phyloP scores from a whole-genome alignment of 2,113 vertebrate genomes.

The Drymodes brunneopygia region DNA sequence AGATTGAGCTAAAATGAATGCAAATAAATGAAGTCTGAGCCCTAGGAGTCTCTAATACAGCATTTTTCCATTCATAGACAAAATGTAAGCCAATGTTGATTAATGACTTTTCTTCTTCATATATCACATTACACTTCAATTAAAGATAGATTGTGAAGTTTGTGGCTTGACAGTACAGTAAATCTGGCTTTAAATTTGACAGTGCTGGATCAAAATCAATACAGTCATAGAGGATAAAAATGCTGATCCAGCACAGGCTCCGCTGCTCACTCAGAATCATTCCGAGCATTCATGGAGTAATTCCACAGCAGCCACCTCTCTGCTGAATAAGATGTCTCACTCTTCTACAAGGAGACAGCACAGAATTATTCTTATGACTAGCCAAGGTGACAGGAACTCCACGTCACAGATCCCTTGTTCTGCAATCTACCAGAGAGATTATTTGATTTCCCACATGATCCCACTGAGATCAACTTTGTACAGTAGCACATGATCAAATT shows the following conservation, averaged over 20 bases:
- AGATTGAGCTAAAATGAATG: background rate
- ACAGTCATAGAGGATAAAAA: background rate
- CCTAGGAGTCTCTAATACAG: background rate
- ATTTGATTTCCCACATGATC: background rate
- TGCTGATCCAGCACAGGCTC: slow-evolving; percentile 9
- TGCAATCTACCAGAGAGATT: background rate
- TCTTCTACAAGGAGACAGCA: background rate
- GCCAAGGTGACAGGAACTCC: background rate
- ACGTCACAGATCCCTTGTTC: background rate
- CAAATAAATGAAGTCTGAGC: background rate
- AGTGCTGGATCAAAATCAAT: slow-evolving; percentile 2
- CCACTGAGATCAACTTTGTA: background rate
- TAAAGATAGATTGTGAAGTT: slow-evolving; percentile 8
- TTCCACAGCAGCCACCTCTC: background rate
- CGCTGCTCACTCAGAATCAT: background rate
- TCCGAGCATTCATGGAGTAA: background rate
- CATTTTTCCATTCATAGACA: background rate
- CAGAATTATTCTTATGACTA: background rate
- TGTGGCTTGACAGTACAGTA: background rate
- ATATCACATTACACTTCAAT: background rate
- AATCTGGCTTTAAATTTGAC: slow-evolving; percentile 21
- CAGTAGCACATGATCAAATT: background rate
- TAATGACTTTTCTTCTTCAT: background rate
- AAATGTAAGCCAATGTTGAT: background rate
- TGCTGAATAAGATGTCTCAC: background rate